Percentiles rank a stretch among this genome's conserved stretches.
Evolutionary conservation across 1,140 invertebrate species (phyloP).

Genomic region (Halesus radiatus): DNA sequence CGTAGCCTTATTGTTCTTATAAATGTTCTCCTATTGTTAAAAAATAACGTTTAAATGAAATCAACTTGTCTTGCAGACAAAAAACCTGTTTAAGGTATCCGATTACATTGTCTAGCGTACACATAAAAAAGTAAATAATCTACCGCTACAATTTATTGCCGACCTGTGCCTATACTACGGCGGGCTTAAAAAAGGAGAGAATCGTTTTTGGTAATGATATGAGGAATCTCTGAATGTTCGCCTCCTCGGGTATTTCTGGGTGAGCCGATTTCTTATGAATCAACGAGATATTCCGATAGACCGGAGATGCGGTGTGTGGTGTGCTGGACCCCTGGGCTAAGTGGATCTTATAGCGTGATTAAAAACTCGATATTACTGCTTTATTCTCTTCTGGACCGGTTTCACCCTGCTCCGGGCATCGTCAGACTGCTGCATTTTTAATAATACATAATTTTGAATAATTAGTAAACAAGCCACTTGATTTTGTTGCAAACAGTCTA

Average conservation of each 20-base stretch:
- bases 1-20: constrained; percentile 34
- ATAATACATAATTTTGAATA: too few relatives aligned
- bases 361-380: too few relatives aligned
- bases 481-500: too few relatives aligned
- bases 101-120: constrained; percentile 45
- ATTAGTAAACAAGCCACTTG: too few relatives aligned
- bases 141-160: constrained; percentile 45
- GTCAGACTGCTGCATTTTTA: too few relatives aligned
- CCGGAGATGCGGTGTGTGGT: background rate
- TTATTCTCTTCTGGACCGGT: too few relatives aligned
- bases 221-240: constrained; percentile 36
- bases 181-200: constrained; percentile 18
- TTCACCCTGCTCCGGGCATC: too few relatives aligned
- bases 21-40: constrained; percentile 36
- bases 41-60: constrained; percentile 40
- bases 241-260: constrained; percentile 6
- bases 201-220: constrained; percentile 32
- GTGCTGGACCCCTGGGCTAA: background rate
- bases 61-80: constrained; percentile 36
- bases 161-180: background rate
- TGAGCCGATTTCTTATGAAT: constrained; percentile 23
- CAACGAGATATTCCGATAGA: background rate
- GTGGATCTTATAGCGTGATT: background rate
- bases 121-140: constrained; percentile 41
- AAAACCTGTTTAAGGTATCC: constrained; percentile 39